Base-by-base conservation (phyloP, 2,113 vertebrate genomes). In the Ariopsis seemanni region DNA sequence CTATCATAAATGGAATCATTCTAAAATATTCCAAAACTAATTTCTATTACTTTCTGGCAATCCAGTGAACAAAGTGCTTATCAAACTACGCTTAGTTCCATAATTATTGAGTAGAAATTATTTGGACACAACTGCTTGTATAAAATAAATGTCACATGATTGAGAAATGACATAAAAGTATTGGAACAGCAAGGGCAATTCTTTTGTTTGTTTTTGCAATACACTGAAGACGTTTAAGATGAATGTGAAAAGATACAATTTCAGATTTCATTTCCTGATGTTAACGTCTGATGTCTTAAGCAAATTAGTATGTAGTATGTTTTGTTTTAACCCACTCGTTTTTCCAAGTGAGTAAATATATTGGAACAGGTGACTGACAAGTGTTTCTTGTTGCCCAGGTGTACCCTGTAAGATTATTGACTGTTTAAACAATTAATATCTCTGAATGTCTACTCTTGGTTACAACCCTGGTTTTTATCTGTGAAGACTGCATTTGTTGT, bases 1-100 rank as follows among this genome's bases (percentile, higher is more conserved):
- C 91, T 84, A 89, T 86, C 77, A 30, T 89, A 82, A 87, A 86
- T 34, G 65, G 79, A 87, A 83, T 85, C 78, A 63, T 84, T 77
- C 86, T 48, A 89, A 74, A 72, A 48, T 75, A 62, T 82, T 87
- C 84, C 52, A 87, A 80, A n/a, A 89, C 57, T 77, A 62, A 67
- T 88, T 86, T 93, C 93, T 94, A 93, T 93, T 94, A 93, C 89
- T 92, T 75, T 75, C 72, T 48, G 90, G 93, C 90, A 89, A 86
- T 90, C 82, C 72, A 84, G 88, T 82, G 65, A 67, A 83, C 79
- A 60, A 71, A 60, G 77, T 50, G 75, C 82, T 85, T 83, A 81
- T 85, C 14, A 55, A 82, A 88, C 85, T 50, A 50, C 1, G 18
- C 42, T 20, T 10, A 75, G 22, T 42, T 50, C 30, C 6, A 74